Evolutionary conservation across 2,888 invertebrate species (phyloP), one percentile per base, ranked within the genome.

Genomic region (Meliscaeva auricollis): DNA sequence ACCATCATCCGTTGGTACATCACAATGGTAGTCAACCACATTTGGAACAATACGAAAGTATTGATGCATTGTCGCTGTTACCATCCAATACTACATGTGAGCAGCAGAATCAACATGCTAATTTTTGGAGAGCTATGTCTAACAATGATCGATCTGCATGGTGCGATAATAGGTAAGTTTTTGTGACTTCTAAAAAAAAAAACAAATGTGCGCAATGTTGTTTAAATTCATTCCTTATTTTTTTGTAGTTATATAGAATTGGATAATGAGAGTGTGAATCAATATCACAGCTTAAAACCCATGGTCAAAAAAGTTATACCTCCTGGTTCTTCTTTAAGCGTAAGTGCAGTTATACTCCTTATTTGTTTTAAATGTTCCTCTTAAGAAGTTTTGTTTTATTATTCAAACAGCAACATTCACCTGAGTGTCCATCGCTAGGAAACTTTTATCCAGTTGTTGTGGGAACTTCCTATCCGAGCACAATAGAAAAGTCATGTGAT

Each of bases 401-500:
- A 8, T 41, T 30, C 50, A 56, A 38, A 2, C 22, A 62, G 35
- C 56, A 70, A 26, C 75, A 77, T 9, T 80, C 87, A 20, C 81
- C 77, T 2, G 89, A 88, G 69, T 87, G 88, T 22, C 78, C 87
- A 0, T 88, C 88, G 15, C 38, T 89, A 11, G 87, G 88, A 1
- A 88, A 87, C 64, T 88, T 88, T 62, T 88, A 88, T 74, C 54
- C 88, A 20, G 50, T 64, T 9, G 17, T 50, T 13, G 44, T 58
- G 3, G 60, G 60, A 13, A 69, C 38, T 11, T 38, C 54, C 15
- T 73, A 56, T n/a, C 41, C 74, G 7, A 74, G 48, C 17, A n/a
- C 54, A 15, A 48, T 73, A 1, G 85, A 66, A 11, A 87, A 87
- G 32, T 58, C 79, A 9, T 73, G 76, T 41, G 92, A 92, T 76